These are phyloP conservation scores for Leucoraja erinaceus DNA, from an alignment of 2,113 vertebrate species.

Conservation along the genomic window DNA sequence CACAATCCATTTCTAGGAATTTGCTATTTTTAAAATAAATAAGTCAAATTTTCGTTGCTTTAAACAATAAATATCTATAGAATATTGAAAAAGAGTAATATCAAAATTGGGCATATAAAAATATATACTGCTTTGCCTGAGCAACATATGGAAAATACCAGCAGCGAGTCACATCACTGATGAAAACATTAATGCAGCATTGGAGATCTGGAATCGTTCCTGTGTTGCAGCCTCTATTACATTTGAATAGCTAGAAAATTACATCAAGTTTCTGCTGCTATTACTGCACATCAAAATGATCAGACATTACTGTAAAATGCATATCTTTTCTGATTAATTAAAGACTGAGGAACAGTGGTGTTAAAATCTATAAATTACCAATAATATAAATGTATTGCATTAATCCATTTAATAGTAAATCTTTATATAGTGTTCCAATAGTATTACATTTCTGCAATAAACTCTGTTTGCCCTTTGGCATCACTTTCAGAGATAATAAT, in stretches of 20 bases:
- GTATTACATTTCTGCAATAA: neutral
- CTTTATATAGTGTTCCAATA: neutral
- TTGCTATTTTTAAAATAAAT: neutral
- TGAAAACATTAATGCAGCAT: neutral
- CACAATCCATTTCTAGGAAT: neutral
- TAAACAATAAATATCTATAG: neutral
- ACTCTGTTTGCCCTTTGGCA: neutral
- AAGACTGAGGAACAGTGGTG: neutral
- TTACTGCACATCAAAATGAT: neutral
- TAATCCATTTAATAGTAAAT: neutral
- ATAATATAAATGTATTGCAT: neutral
- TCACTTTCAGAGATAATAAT: neutral
- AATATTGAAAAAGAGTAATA: neutral
- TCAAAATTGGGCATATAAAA: neutral
- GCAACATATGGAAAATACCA: neutral
- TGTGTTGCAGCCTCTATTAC: neutral
- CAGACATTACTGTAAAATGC: neutral
- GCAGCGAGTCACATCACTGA: neutral
- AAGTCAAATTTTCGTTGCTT: neutral
- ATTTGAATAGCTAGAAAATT: neutral
- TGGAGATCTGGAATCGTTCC: neutral
- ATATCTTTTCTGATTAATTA: neutral
- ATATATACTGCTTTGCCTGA: neutral
- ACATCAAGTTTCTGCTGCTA: neutral
- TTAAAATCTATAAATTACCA: neutral